Base-by-base conservation (phyloP, 2,888 invertebrate genomes). In the Pachymerium ferrugineum region DNA sequence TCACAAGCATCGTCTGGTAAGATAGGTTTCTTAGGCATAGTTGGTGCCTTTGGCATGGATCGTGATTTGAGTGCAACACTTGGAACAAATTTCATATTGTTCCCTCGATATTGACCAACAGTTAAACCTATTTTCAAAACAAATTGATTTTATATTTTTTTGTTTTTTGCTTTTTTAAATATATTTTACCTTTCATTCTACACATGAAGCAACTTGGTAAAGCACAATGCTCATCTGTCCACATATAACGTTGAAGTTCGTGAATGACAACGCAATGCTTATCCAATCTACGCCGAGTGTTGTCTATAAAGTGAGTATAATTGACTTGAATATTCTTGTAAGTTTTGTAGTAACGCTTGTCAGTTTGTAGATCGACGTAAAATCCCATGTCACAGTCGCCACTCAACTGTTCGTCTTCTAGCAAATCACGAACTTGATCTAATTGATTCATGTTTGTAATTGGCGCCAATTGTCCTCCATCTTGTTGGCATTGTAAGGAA, bases 161-260 rank as follows among this genome's bases (percentile, higher is more conserved):
- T n/a, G n/a, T n/a, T n/a, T n/a, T n/a, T n/a, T n/a, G n/a, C n/a
- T n/a, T n/a, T n/a, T n/a, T n/a, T n/a, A n/a, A n/a, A n/a, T n/a
- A n/a, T n/a, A 19, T 6, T 25, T 1, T 16, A 71, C 71, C 71
- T 38, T 38, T 25, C 28, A 38, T 38, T 38, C 35, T 71, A 22
- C 71, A 71, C 35, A 71, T 28, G 25, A 71, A 71, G n/a, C 71
- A 71, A 22, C 10, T 33, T 19, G 71, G 35, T 14, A 22, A 12
- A 8, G 71, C 22, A n/a, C 71, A 71, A 19, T 33, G n/a, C 16
- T 71, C 71, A 28, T 71, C 71, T 25, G 38, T 38, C 71, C 71
- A 71, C 28, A 31, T n/a, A 38, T 38, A 71, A 10, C 38, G 35
- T 19, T 71, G 71, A 31, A 71, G 19, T 38, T 33, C 71, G 38